Evolutionary conservation across 2,797 vertebrate species (phyloP).

Genomic region (Thamnophis elegans): DNA sequence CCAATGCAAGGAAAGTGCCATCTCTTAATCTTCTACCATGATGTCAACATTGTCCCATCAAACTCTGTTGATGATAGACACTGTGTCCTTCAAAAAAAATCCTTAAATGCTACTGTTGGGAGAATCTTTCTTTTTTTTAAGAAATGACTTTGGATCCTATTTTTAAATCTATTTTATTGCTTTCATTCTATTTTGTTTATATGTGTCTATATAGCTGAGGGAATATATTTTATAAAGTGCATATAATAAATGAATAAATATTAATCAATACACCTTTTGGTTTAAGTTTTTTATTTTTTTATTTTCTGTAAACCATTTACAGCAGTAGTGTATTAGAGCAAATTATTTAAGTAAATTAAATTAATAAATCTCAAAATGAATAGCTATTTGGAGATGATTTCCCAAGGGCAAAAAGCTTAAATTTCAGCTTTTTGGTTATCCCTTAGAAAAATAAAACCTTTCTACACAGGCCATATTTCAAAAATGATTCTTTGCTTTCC

Average conservation of each 20-base stretch:
- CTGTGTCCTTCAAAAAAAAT: not conserved
- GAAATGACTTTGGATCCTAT: not conserved
- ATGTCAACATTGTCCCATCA: not conserved
- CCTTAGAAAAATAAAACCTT: not conserved
- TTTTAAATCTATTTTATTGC: not conserved
- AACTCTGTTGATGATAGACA: not conserved
- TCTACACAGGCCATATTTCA: constrained; percentile 5
- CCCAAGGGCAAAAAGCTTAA: constrained; percentile 11
- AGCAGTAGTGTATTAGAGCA: not conserved
- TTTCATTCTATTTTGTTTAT: not conserved
- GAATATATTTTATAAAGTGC: not conserved
- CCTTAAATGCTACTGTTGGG: not conserved
- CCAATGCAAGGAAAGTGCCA: not conserved
- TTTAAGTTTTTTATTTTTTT: not conserved
- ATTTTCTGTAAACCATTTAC: not conserved
- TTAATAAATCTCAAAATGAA: constrained; percentile 16
- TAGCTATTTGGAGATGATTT: constrained; percentile 36
- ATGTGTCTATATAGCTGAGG: not conserved
- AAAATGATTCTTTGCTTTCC: constrained; percentile 38
- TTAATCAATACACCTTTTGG: not conserved
- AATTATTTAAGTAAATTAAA: not conserved
- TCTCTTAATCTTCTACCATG: not conserved
- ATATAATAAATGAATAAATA: not conserved
- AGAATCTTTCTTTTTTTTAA: not conserved
- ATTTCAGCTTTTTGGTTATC: constrained; percentile 35